phyloP scores from a whole-genome alignment of 2,797 vertebrate genomes.

The Sarcophilus harrisii region DNA sequence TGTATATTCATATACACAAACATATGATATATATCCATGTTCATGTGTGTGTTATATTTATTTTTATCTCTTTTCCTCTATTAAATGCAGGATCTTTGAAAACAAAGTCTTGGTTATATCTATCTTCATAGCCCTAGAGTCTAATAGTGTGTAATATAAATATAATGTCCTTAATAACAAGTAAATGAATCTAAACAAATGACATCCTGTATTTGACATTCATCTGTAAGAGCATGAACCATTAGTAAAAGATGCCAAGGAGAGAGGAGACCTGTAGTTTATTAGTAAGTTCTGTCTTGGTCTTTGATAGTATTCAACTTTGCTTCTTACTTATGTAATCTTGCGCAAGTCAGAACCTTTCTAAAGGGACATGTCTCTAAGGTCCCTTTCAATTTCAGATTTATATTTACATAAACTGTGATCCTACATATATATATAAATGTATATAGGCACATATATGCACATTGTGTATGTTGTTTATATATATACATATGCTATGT shows the following conservation, averaged over 20 bases:
- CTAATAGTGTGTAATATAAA: not conserved
- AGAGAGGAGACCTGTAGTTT: not conserved
- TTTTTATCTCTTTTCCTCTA: not conserved
- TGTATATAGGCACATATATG: not conserved
- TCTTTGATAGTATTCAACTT: not conserved
- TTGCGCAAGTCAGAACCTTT: not conserved
- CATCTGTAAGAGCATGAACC: not conserved
- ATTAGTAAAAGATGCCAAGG: not conserved
- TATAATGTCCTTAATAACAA: not conserved
- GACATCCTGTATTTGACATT: not conserved
- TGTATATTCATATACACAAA: no score
- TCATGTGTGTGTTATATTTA: not conserved
- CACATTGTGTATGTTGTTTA: no score
- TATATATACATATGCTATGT: not conserved
- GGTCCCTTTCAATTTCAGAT: not conserved
- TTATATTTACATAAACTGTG: not conserved
- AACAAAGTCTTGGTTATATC: not conserved
- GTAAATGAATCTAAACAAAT: not conserved
- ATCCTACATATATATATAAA: not conserved
- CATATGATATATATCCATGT: no score
- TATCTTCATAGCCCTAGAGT: not conserved
- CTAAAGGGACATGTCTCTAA: not conserved
- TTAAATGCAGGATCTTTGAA: not conserved
- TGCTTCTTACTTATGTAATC: not conserved
- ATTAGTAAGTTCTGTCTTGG: not conserved